phyloP scores from a whole-genome alignment of 2,113 vertebrate genomes.

The Cephalopholis sonnerati region DNA sequence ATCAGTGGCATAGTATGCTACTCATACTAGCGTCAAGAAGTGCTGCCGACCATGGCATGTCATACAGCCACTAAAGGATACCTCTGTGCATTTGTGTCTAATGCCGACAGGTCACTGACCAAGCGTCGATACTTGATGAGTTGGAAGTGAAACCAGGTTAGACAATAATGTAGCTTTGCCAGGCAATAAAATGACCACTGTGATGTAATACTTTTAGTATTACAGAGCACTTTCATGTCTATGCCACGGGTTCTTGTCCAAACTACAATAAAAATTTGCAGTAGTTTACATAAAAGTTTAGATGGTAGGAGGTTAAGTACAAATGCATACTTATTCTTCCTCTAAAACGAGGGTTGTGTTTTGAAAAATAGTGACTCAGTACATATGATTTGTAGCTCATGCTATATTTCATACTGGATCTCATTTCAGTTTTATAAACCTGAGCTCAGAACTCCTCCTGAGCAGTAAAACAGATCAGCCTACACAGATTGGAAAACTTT shows the following conservation, averaged over 20 bases:
- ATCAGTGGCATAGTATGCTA: no score
- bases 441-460: conserved; percentile 3
- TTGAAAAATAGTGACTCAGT: neutral
- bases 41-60: no score
- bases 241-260: neutral
- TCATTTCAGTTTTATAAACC: neutral
- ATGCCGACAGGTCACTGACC: no score
- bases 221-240: neutral
- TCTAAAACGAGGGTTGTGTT: neutral
- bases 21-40: no score
- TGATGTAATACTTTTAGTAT: neutral
- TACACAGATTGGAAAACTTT: conserved; percentile 12
- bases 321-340: neutral
- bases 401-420: neutral
- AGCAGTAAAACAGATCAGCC: conserved; percentile 15
- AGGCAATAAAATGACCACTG: neutral
- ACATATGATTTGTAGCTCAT: neutral
- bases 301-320: neutral
- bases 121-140: no score
- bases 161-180: neutral
- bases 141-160: no score
- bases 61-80: no score
- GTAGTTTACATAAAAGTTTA: neutral
- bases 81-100: no score
- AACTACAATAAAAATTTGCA: neutral